Base-by-base conservation (phyloP, 2,888 invertebrate species). In the Agelastica alni region DNA sequence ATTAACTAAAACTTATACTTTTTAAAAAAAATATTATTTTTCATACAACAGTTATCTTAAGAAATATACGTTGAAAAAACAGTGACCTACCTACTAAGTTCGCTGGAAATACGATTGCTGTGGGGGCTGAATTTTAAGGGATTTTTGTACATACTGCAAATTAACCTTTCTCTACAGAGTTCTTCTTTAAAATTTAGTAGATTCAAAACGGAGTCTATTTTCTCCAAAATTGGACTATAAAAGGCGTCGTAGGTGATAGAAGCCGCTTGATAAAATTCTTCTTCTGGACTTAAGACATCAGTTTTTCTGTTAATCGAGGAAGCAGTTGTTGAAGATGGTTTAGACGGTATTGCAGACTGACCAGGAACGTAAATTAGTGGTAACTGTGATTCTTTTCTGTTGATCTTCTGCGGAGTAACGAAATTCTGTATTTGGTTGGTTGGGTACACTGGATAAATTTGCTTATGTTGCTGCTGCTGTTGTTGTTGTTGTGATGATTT, bases 21-120 rank as follows among this genome's bases (percentile, higher is more conserved):
- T n/a, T n/a, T n/a, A n/a, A n/a, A n/a, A n/a, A n/a, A n/a, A n/a
- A n/a, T n/a, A n/a, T n/a, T n/a, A n/a, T n/a, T n/a, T n/a, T n/a
- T n/a, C n/a, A n/a, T n/a, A n/a, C n/a, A n/a, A n/a, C n/a, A n/a
- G n/a, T n/a, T n/a, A n/a, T n/a, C n/a, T n/a, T n/a, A n/a, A n/a
- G n/a, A n/a, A n/a, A n/a, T n/a, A n/a, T n/a, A n/a, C n/a, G n/a
- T n/a, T n/a, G n/a, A n/a, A n/a, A n/a, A n/a, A n/a, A n/a, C n/a
- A n/a, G n/a, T n/a, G n/a, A 80, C 85, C 82, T 75, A 93, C 93
- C 93, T 90, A 84, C 93, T 93, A 37, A 93, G 80, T 73, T 93
- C 92, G 32, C 89, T 89, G 12, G 93, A 93, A 46, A 93, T 83
- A 56, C 92, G 82, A 76, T 93, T 93, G 72, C 93, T 93, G 72